Percentiles rank a stretch among this genome's conserved stretches.
Conservation (phyloP, 2,888 invertebrate genomes). For the Ormyrus pomaceus region DNA sequence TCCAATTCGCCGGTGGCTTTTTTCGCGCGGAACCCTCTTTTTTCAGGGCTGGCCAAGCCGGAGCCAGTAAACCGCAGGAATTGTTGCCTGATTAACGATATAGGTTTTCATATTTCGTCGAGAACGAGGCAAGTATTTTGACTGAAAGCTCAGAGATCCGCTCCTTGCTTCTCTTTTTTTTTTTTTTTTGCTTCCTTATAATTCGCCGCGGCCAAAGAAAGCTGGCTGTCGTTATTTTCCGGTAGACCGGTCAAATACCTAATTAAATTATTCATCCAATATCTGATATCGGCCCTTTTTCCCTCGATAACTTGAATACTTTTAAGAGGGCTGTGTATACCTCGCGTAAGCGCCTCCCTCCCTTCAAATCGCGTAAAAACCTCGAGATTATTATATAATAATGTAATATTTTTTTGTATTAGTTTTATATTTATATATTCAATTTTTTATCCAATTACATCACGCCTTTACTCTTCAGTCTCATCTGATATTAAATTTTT, state of each 20-base stretch:
- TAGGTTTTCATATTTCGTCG: conserved; percentile 66
- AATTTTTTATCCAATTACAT: no score
- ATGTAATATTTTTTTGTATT: no score
- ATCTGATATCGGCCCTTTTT: not conserved
- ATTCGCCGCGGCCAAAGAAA: no score
- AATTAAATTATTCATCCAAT: conserved; percentile 4
- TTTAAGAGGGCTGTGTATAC: not conserved
- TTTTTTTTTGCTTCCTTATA: no score
- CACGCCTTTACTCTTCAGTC: no score
- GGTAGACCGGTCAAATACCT: not conserved
- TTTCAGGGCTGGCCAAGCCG: conserved; percentile 62
- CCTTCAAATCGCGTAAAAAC: no score
- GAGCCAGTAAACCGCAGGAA: conserved; percentile 67
- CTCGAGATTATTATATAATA: no score
- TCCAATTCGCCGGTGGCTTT: conserved; percentile 62
- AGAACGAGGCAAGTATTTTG: conserved; percentile 51
- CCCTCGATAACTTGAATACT: no score
- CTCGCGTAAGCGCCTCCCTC: no score
- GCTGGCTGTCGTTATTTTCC: not conserved
- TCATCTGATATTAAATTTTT: no score
- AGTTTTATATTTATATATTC: no score
- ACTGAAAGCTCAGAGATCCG: not conserved
- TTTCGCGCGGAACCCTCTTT: conserved; percentile 45
- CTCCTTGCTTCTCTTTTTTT: no score
- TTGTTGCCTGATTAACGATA: conserved; percentile 72